Conservation (phyloP, 2,797 vertebrate species). For the Oreortyx pictus region DNA sequence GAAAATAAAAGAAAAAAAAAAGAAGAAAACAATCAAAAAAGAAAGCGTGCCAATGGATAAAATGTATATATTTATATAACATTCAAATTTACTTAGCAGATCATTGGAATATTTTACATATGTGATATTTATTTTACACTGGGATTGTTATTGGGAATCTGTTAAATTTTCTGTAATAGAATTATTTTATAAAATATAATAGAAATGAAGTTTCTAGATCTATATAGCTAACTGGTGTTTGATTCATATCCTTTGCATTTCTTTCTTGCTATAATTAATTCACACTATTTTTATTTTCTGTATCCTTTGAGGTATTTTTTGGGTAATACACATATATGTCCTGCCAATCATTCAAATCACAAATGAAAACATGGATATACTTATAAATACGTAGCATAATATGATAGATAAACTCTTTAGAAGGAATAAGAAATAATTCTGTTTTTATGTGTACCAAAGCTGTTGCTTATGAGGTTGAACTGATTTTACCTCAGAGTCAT, state of each 20-base stretch:
- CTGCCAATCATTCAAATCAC: background rate
- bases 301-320: background rate
- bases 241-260: background rate
- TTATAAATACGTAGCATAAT: background rate
- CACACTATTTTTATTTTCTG: background rate
- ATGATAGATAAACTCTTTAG: background rate
- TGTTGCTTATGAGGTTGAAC: background rate
- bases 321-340: background rate
- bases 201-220: background rate
- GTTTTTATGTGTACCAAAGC: background rate
- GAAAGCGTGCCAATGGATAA: background rate
- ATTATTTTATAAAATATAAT: background rate
- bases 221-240: background rate
- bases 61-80: background rate
- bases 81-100: background rate
- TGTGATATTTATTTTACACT: background rate
- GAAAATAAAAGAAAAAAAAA: background rate
- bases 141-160: background rate
- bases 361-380: background rate
- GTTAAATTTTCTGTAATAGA: background rate
- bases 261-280: background rate
- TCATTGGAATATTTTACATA: background rate
- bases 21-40: background rate
- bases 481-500: background rate
- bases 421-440: background rate